Evolutionary conservation across 2,888 invertebrate species (phyloP), one percentile per base, ranked within the genome.

Genomic region (Drosophila siamana): DNA sequence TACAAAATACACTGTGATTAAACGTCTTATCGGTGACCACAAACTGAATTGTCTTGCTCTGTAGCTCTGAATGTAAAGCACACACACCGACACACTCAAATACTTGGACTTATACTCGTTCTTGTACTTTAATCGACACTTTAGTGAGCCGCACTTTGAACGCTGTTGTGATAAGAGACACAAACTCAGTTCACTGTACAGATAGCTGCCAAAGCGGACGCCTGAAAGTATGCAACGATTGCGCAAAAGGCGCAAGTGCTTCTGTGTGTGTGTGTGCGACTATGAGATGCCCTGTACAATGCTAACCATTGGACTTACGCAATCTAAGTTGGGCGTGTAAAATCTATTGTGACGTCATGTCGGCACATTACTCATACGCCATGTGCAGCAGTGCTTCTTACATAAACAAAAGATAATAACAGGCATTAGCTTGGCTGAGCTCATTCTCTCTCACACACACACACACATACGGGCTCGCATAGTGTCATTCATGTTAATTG

Each of bases 401-500:
- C 22, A 22, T 36, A 24, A 24, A 38, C 6, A 43, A 13, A 30
- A 7, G 15, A 19, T 44, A 33, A 33, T 55, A 33, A 55, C 22
- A 44, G 52, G 26, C 56, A 16, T 15, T 38, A 5, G 56, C 8
- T 9, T 26, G 40, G 50, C 59, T 59, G 54, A 70, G 70, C 64
- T 70, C 66, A 63, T 63, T 28, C 43, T 6, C 13, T 41, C 9
- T 24, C 63, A 33, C 60, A 11, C 26, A 36, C n/a, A 33, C 26
- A 43, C n/a, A 55, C 7, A 30, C 2, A 6, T 36, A 50, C 11
- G 26, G 7, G 19, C 44, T 13, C 9, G 11, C 9, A 7, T 19
- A 19, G 19, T 22, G 40, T 13, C 46, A 50, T 47, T 50, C 24
- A 55, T 74, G 80, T 63, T 83, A 80, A 80, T 81, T 75, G 84